A percentile compares a stretch with the other conserved stretches of the same genome.
Conservation (phyloP, 2,888 invertebrate species). For the Drosophila acutilabella region DNA sequence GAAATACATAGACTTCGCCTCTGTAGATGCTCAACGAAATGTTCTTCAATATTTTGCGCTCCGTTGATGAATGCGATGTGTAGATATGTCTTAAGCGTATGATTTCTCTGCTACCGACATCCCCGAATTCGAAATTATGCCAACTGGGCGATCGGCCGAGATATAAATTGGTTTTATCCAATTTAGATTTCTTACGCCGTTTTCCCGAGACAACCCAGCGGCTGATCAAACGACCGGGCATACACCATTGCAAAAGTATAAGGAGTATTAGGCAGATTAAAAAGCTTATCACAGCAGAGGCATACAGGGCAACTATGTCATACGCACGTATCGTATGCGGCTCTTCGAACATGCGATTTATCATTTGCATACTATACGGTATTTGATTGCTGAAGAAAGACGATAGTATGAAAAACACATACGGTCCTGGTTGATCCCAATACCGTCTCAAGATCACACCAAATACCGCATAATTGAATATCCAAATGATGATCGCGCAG, state of each 20-base stretch:
- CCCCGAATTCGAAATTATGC: slow-evolving; percentile 74
- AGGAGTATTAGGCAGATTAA: slow-evolving; percentile 43
- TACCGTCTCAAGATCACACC: slow-evolving; percentile 58
- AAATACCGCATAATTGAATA: slow-evolving; percentile 71
- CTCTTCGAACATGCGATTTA: slow-evolving; percentile 38
- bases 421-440: slow-evolving; percentile 45
- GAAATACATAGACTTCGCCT: slow-evolving; percentile 86
- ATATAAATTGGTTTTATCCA: slow-evolving; percentile 8
- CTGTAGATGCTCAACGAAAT: slow-evolving; percentile 71
- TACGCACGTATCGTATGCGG: not conserved
- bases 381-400: slow-evolving; percentile 73
- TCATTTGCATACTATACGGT: slow-evolving; percentile 62
- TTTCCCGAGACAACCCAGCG: slow-evolving; percentile 30
- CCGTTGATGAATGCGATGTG: slow-evolving; percentile 45
- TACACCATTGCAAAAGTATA: slow-evolving; percentile 47
- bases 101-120: slow-evolving; percentile 55
- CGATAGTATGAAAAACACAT: slow-evolving; percentile 54
- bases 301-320: slow-evolving; percentile 44
- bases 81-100: slow-evolving; percentile 64
- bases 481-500: slow-evolving; percentile 64
- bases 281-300: slow-evolving; percentile 26
- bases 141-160: slow-evolving; percentile 55
- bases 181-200: not conserved
- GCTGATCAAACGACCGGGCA: slow-evolving; percentile 64
- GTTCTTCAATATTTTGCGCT: slow-evolving; percentile 63